Evolutionary conservation across 1,140 invertebrate species (phyloP), one percentile per base, ranked within the genome.

Genomic region (Sitodiplosis mosellana): DNA sequence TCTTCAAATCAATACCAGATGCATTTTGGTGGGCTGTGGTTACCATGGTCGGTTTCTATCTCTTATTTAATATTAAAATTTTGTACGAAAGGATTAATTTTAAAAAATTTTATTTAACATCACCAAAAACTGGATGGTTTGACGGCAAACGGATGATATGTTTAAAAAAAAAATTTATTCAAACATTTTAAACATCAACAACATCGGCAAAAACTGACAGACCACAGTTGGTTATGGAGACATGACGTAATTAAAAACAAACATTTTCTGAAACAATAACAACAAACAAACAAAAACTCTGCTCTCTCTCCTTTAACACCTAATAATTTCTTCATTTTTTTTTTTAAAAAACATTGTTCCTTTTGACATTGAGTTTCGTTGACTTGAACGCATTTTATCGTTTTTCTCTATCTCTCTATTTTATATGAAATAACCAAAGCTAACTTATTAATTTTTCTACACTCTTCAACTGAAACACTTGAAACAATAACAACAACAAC

Each of bases 181-280:
- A n/a, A n/a, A n/a, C n/a, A n/a, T n/a, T n/a, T n/a, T n/a, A n/a
- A n/a, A n/a, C n/a, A n/a, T n/a, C n/a, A n/a, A n/a, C n/a, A n/a
- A n/a, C n/a, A n/a, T n/a, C n/a, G n/a, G n/a, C n/a, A n/a, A n/a
- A n/a, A n/a, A n/a, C n/a, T n/a, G n/a, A n/a, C n/a, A n/a, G n/a
- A 87, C 92, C 70, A 98, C 93, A 71, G 93, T 98, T 71, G 94
- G 94, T 73, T 99, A 99, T 81, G 95, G 95, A 76, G 95, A 99
- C 76, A 97, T 98, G 92, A 91, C 86, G 85, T 88, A 88, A 5
- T 38, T 17, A 38, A 3, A 5, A 38, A n/a, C 36, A 38, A 38
- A 38, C 12, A n/a, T n/a, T 38, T 38, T 3, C 17, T 14, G 4
- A 38, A 14, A 38, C 5, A 38, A 38, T 14, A 38, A 38, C 36